Percentiles rank a stretch among this genome's conserved stretches.
These are phyloP conservation scores for Sarcoramphus papa DNA, from an alignment of 2,797 vertebrate species.

Conservation along the genomic window DNA sequence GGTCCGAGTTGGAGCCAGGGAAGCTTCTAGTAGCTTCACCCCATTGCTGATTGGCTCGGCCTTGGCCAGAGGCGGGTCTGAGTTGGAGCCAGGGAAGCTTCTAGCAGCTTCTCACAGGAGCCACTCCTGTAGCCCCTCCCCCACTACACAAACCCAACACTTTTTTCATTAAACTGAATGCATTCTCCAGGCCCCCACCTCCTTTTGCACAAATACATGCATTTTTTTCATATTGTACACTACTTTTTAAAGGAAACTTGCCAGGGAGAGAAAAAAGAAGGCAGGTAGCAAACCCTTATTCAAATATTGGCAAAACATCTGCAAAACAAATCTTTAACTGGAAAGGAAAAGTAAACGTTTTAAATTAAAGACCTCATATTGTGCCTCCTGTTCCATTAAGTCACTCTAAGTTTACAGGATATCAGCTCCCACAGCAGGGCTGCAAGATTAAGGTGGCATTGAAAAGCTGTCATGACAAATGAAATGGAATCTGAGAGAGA, in stretches of 20 bases:
- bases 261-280: background rate
- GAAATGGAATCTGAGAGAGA: background rate
- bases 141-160: too few species aligned
- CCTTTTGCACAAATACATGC: background rate
- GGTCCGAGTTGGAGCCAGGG: too few species aligned
- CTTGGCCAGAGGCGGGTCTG: too few species aligned
- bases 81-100: too few species aligned
- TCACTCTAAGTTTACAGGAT: background rate
- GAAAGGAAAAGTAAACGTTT: background rate
- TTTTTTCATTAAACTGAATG: background rate
- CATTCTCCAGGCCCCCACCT: background rate
- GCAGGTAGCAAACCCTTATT: background rate
- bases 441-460: background rate
- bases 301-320: background rate
- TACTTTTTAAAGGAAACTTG: background rate
- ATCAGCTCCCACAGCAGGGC: background rate
- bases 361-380: background rate
- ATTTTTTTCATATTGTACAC: background rate
- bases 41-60: too few species aligned
- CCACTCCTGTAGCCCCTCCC: too few species aligned
- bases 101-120: too few species aligned
- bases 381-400: background rate
- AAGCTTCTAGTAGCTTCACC: too few species aligned
- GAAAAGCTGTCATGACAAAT: background rate
- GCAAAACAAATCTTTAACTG: background rate